Percentiles rank a stretch among this genome's conserved stretches.
phyloP scores from a whole-genome alignment of 2,113 vertebrate species.

The Peucedramus taeniatus region DNA sequence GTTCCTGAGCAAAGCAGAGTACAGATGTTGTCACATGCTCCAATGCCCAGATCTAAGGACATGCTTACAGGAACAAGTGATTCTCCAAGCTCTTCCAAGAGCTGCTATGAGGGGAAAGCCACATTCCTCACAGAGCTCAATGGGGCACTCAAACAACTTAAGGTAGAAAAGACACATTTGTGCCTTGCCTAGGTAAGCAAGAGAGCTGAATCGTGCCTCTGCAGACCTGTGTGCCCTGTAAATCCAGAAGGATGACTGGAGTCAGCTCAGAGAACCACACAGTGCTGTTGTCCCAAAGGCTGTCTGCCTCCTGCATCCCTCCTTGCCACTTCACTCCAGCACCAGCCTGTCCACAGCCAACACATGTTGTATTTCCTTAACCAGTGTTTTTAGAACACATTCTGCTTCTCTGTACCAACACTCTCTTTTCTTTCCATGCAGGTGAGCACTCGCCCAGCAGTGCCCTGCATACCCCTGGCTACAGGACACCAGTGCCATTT shows the following conservation, averaged over 20 bases:
- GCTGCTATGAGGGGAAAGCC: fast-evolving
- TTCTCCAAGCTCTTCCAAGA: neutral
- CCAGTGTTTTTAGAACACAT: neutral
- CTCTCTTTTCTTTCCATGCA: neutral
- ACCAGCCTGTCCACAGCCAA: neutral
- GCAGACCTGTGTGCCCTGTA: neutral
- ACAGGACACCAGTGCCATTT: neutral
- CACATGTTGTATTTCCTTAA: neutral
- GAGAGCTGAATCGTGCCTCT: neutral
- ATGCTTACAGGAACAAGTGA: neutral
- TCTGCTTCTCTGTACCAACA: neutral
- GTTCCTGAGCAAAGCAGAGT: neutral
- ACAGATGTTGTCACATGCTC: neutral
- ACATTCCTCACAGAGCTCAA: neutral
- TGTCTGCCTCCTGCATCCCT: neutral
- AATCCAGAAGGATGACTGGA: neutral
- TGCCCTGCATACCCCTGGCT: fast-evolving
- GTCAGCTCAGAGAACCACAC: neutral
- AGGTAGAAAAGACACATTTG: neutral
- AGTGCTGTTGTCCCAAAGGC: neutral
- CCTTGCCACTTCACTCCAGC: neutral
- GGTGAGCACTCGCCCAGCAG: neutral
- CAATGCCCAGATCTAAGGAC: neutral
- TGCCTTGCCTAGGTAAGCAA: neutral
- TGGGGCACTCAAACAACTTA: neutral